These are phyloP conservation scores for Chelon auratus DNA, from an alignment of 2,797 vertebrate species.

Conservation along the genomic window DNA sequence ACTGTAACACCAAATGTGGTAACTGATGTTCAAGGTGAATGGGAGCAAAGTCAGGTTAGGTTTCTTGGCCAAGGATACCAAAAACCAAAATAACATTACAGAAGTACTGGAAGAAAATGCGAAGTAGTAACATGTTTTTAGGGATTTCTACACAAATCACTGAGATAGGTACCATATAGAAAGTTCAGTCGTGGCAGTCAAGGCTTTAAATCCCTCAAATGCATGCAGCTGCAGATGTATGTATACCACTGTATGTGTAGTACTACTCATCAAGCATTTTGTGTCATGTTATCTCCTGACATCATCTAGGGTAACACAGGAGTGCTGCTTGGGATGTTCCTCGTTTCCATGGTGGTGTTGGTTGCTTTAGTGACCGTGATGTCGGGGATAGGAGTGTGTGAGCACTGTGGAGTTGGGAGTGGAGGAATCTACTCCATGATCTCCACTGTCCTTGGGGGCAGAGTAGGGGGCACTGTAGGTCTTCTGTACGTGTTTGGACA, in stretches of 20 bases:
- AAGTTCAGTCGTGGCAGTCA: background rate
- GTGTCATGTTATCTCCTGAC: background rate
- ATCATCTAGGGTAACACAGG: conserved; percentile 93
- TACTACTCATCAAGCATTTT: background rate
- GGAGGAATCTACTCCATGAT: conserved; percentile 98
- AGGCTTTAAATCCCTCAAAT: background rate
- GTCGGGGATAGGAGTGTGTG: conserved; percentile 93
- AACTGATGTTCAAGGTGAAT: too few relatives aligned
- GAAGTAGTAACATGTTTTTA: background rate
- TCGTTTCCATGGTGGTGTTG: conserved; percentile 92
- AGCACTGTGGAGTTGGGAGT: conserved; percentile 87
- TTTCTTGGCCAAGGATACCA: too few relatives aligned
- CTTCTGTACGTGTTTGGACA: conserved; percentile 97
- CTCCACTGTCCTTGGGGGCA: conserved; percentile 92
- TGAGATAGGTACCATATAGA: background rate
- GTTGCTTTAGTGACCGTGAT: conserved; percentile 94
- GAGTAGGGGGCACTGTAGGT: conserved; percentile 91
- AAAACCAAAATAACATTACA: too few relatives aligned
- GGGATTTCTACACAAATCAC: background rate
- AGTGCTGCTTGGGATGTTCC: conserved; percentile 90
- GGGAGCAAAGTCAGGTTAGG: too few relatives aligned
- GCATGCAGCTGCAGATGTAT: background rate
- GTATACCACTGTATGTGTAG: background rate
- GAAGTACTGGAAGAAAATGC: background rate
- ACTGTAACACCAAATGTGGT: too few relatives aligned